These are phyloP conservation scores for Caenorhabditis imperialis DNA, from an alignment of 2,888 invertebrate species.

Conservation along the genomic window DNA sequence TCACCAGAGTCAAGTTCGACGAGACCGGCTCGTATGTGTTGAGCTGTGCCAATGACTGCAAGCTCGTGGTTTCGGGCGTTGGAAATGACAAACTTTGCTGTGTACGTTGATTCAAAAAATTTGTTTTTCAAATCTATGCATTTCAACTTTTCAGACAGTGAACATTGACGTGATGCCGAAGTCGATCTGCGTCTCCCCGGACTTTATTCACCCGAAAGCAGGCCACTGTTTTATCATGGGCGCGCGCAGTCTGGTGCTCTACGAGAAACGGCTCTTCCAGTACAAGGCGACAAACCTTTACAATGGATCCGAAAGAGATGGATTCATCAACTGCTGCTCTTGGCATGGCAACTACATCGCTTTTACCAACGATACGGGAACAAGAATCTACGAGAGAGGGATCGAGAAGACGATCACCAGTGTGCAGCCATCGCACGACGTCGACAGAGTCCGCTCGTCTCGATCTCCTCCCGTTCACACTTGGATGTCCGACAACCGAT, in stretches of 20 bases:
- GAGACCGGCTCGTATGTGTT: slow-evolving; percentile 93
- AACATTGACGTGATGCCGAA: slow-evolving; percentile 63
- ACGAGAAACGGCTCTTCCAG: slow-evolving; percentile 72
- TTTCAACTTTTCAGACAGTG: slow-evolving; percentile 56
- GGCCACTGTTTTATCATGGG: slow-evolving; percentile 71
- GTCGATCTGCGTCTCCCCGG: slow-evolving; percentile 69
- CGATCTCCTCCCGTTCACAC: slow-evolving; percentile 70
- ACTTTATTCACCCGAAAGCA: slow-evolving; percentile 62
- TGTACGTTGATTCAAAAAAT: slow-evolving; percentile 48
- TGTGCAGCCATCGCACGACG: slow-evolving; percentile 70
- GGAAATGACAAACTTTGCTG: slow-evolving; percentile 72
- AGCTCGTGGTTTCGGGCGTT: slow-evolving; percentile 88
- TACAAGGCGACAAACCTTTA: slow-evolving; percentile 67
- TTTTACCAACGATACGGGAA: slow-evolving; percentile 78
- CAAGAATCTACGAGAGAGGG: slow-evolving; percentile 73
- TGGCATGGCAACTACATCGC: slow-evolving; percentile 73
- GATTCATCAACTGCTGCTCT: slow-evolving; percentile 70
- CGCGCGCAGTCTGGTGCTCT: slow-evolving; percentile 68
- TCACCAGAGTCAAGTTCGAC: slow-evolving; percentile 95
- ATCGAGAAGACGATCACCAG: slow-evolving; percentile 62
- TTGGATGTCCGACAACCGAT: slow-evolving; percentile 67
- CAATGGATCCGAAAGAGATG: slow-evolving; percentile 74
- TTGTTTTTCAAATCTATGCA: too few relatives aligned
- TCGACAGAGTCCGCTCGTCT: slow-evolving; percentile 63
- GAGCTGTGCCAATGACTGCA: slow-evolving; percentile 81